Conservation (phyloP, 2,888 invertebrate genomes). For the Molanna angustata region DNA sequence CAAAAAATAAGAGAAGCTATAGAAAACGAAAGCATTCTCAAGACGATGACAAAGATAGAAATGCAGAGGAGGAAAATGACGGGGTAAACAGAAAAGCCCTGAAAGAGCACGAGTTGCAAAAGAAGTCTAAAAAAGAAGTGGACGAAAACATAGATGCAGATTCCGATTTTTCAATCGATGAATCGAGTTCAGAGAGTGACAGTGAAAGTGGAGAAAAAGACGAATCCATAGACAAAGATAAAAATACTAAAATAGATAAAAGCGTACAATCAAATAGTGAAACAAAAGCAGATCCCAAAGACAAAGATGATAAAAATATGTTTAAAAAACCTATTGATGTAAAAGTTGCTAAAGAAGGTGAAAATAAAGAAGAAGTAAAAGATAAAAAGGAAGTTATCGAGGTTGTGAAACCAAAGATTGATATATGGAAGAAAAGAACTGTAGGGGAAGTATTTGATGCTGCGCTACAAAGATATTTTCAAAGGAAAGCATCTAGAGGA, state of each 20-base stretch:
- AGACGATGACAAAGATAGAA: conserved; percentile 41
- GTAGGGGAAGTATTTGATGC: conserved; percentile 73
- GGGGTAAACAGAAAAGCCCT: conserved; percentile 49
- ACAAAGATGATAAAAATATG: conserved; percentile 33
- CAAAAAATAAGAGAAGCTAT: conserved; percentile 53
- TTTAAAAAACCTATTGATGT: conserved; percentile 32
- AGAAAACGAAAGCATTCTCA: conserved; percentile 55
- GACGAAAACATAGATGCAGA: conserved; percentile 66
- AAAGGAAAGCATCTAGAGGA: conserved; percentile 62
- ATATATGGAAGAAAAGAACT: conserved; percentile 83
- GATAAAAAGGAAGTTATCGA: conserved; percentile 31
- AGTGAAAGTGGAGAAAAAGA: conserved; percentile 43
- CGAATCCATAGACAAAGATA: conserved; percentile 30
- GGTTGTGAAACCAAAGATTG: conserved; percentile 54
- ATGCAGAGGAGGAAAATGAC: conserved; percentile 46
- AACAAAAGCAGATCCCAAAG: conserved; percentile 29
- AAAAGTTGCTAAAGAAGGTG: conserved; percentile 23
- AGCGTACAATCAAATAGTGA: conserved; percentile 27
- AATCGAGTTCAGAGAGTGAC: conserved; percentile 51
- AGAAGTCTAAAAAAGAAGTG: conserved; percentile 41
- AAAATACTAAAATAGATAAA: conserved; percentile 30
- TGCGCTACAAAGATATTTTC: conserved; percentile 72
- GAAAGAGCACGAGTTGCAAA: conserved; percentile 45
- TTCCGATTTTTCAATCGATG: conserved; percentile 69
- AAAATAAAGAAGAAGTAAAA: conserved; percentile 32